Evolutionary conservation across 35 echinoderm and acorn worm species (phyloP).

Genomic region (Stichopus chloronotus): DNA sequence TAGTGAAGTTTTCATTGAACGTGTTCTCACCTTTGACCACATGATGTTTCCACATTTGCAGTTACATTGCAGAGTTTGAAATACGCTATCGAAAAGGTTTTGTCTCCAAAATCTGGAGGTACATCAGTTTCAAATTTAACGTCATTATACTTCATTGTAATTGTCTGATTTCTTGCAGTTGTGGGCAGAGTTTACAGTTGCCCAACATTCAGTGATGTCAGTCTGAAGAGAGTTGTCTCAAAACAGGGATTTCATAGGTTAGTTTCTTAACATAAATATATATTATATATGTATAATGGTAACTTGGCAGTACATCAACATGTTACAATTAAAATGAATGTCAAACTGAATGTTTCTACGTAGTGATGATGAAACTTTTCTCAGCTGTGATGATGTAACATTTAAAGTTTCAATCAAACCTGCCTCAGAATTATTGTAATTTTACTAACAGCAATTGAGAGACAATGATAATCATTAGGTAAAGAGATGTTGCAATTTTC

Average conservation of each 20-base stretch:
- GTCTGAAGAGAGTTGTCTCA: not conserved
- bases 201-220: not conserved
- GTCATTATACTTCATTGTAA: too few relatives aligned
- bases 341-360: not conserved
- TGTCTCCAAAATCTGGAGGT: too few relatives aligned
- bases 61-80: too few relatives aligned
- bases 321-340: not conserved
- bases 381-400: not conserved
- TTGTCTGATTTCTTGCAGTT: not conserved
- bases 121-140: too few relatives aligned
- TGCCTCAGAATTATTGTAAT: not conserved
- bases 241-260: constrained; percentile 29
- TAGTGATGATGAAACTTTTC: not conserved
- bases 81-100: too few relatives aligned
- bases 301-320: not conserved
- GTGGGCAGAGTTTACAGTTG: not conserved
- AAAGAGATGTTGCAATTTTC: too few relatives aligned
- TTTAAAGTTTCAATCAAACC: not conserved
- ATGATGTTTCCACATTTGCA: too few relatives aligned
- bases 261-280: not conserved
- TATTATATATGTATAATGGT: not conserved
- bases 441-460: not conserved
- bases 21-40: too few relatives aligned
- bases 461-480: too few relatives aligned
- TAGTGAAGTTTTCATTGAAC: too few relatives aligned